Evolutionary conservation across 2,797 vertebrate species (phyloP).

Genomic region (Acipenser ruthenus): DNA sequence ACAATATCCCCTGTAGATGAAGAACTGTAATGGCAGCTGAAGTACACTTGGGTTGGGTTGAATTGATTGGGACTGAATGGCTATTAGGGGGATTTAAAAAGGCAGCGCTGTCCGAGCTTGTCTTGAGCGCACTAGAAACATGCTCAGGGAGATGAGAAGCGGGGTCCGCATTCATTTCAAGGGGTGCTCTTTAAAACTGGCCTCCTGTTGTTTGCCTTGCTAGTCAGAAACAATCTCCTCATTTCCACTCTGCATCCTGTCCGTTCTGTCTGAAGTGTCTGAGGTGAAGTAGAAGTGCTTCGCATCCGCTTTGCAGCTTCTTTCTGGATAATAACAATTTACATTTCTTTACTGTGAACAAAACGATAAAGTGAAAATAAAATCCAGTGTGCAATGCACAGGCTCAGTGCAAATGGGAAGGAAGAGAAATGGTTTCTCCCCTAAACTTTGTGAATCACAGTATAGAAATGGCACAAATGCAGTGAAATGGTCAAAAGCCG

Average conservation of each 20-base stretch:
- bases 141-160: conserved; percentile 47
- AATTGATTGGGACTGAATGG: conserved; percentile 84
- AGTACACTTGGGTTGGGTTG: conserved; percentile 75
- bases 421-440: too few species aligned
- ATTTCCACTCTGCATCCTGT: conserved; percentile 41
- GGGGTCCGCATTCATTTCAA: conserved; percentile 36
- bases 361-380: too few species aligned
- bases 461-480: too few species aligned
- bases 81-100: conserved; percentile 70
- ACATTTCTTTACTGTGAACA: too few species aligned
- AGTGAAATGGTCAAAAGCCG: too few species aligned
- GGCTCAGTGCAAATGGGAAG: too few species aligned
- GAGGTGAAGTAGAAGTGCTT: conserved; percentile 48
- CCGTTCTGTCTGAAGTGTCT: conserved; percentile 45
- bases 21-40: conserved; percentile 58
- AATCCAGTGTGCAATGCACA: too few species aligned
- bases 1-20: conserved; percentile 51
- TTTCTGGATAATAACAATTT: too few species aligned
- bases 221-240: conserved; percentile 37
- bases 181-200: conserved; percentile 19
- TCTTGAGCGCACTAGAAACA: conserved; percentile 43
- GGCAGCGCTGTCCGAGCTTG: conserved; percentile 64
- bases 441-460: too few species aligned
- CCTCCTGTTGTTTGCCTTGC: conserved; percentile 31
- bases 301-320: conserved; percentile 32